phyloP scores from a whole-genome alignment of 53 echinoderm and acorn worm species.

The Mesocentrotus franciscanus region DNA sequence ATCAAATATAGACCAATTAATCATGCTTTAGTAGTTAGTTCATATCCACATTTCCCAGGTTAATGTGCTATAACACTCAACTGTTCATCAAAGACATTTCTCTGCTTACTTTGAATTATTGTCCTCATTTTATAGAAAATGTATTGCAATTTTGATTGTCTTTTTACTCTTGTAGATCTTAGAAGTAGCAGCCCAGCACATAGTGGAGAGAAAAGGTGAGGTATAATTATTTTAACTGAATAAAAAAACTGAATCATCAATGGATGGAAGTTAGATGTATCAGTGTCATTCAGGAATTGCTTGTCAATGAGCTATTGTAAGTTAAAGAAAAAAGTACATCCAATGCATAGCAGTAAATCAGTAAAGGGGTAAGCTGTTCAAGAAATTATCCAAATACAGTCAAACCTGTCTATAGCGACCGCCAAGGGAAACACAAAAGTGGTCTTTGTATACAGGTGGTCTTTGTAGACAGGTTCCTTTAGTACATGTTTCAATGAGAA shows the following conservation, averaged over 20 bases:
- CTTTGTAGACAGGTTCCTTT: too few relatives aligned
- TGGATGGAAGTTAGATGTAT: background rate
- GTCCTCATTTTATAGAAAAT: background rate
- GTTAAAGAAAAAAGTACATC: too few relatives aligned
- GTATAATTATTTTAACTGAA: background rate
- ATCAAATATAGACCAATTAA: background rate
- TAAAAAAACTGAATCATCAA: background rate
- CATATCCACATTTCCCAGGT: background rate
- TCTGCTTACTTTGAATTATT: too few relatives aligned
- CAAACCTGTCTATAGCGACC: too few relatives aligned
- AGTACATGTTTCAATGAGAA: too few relatives aligned
- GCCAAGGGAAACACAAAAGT: too few relatives aligned
- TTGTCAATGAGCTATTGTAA: too few relatives aligned
- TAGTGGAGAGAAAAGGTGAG: constrained; percentile 29
- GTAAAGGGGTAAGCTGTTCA: background rate
- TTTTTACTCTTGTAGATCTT: background rate
- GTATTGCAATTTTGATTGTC: background rate
- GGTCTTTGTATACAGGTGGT: too few relatives aligned
- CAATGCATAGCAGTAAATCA: background rate
- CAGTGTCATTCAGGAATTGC: too few relatives aligned
- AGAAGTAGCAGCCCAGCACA: constrained; percentile 47
- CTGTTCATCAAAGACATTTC: too few relatives aligned
- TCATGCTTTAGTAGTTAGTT: background rate
- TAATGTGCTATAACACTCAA: too few relatives aligned
- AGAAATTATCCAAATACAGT: too few relatives aligned